Conservation (phyloP, 2,113 vertebrate species). For the Esox niger region DNA sequence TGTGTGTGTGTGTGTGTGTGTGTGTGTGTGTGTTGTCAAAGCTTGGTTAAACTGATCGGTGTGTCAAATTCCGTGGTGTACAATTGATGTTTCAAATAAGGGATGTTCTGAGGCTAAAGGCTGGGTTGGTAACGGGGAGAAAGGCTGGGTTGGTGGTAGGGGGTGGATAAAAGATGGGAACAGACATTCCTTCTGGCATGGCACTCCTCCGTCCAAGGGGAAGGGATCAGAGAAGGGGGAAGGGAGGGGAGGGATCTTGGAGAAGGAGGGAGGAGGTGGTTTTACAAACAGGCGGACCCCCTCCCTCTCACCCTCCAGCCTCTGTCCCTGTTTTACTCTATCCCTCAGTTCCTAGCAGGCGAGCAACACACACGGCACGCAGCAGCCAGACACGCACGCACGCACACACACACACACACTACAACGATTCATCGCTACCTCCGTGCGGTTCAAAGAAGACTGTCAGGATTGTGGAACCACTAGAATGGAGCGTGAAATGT, state of each 20-base stretch:
- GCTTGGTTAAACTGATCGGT: too few species aligned
- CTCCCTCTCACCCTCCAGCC: conserved; percentile 27
- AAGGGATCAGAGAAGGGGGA: conserved; percentile 49
- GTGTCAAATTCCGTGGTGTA: too few species aligned
- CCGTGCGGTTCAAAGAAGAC: conserved; percentile 45
- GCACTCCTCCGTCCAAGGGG: conserved; percentile 49
- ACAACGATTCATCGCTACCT: conserved; percentile 39
- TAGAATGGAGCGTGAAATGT: conserved; percentile 34
- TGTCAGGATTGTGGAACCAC: conserved; percentile 21
- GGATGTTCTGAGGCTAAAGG: conserved; percentile 46
- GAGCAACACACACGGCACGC: not conserved
- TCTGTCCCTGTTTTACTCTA: not conserved
- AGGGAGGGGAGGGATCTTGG: conserved; percentile 33
- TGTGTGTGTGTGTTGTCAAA: too few species aligned
- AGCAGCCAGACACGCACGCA: too few species aligned
- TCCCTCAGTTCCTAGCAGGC: conserved; percentile 47
- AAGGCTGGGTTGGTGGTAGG: conserved; percentile 19
- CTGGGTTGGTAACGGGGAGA: conserved; percentile 52
- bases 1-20: too few species aligned
- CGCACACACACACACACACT: too few species aligned
- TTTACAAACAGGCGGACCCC: conserved; percentile 46
- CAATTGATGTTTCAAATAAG: conserved; percentile 38
- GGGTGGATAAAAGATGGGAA: conserved; percentile 7
- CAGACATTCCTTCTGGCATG: conserved; percentile 53
- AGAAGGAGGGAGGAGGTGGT: conserved; percentile 47